phyloP scores from a whole-genome alignment of 2,113 vertebrate species.

The Scalopus aquaticus region DNA sequence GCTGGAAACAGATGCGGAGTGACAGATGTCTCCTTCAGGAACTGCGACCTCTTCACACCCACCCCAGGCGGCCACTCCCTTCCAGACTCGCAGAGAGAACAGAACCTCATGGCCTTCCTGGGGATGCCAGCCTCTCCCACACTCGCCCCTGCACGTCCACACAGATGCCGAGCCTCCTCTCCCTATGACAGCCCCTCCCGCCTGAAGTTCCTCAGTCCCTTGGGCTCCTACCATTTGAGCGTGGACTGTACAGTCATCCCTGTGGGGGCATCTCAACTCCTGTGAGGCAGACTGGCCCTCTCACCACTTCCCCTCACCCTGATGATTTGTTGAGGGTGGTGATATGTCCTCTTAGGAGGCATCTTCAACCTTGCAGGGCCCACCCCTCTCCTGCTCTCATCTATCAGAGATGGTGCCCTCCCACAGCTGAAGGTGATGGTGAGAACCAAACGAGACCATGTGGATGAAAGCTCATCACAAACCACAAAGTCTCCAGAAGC shows the following conservation, averaged over 20 bases:
- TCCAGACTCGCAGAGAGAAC: constrained; percentile 8
- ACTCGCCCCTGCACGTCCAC: background rate
- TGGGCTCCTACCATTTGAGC: background rate
- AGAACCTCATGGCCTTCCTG: background rate
- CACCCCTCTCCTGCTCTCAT: background rate
- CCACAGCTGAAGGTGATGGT: background rate
- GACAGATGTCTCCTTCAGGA: constrained; percentile 70
- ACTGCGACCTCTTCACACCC: constrained; percentile 23
- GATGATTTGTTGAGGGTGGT: background rate
- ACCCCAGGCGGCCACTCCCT: background rate
- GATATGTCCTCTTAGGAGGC: background rate
- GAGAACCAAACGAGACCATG: background rate
- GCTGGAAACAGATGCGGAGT: constrained; percentile 49
- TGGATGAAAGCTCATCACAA: background rate
- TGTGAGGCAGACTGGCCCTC: background rate
- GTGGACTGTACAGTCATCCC: too few relatives aligned
- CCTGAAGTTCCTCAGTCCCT: too few relatives aligned
- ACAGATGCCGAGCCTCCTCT: fast-evolving
- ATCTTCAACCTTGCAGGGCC: background rate
- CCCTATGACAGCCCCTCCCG: background rate
- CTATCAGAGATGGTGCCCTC: background rate
- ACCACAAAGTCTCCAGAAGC: background rate
- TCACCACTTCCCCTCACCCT: background rate
- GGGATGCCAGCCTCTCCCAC: background rate
- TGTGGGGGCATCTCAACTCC: background rate